These are phyloP conservation scores for Periophthalmus magnuspinnatus DNA, from an alignment of 2,797 vertebrate genomes.

Conservation along the genomic window DNA sequence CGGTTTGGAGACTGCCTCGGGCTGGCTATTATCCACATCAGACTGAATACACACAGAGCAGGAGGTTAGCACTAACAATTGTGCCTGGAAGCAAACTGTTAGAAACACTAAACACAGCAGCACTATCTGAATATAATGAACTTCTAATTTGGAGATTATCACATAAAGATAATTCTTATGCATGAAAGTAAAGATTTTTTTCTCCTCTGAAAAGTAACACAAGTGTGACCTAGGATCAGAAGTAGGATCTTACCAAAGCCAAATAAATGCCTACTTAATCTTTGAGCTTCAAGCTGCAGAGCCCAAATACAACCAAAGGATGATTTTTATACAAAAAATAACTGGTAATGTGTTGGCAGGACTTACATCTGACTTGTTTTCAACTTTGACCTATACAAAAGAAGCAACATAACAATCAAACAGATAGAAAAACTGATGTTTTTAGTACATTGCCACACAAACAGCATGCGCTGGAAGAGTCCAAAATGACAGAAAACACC, in stretches of 20 bases:
- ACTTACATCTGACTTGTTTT: conserved; percentile 91
- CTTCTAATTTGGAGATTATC: background rate
- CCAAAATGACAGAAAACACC: conserved; percentile 12
- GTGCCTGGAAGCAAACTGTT: conserved; percentile 16
- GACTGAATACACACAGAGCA: conserved; percentile 75
- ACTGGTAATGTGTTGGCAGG: conserved; percentile 28
- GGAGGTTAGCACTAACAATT: conserved; percentile 33
- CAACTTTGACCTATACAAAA: conserved; percentile 89
- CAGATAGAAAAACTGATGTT: conserved; percentile 16
- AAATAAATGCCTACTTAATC: background rate
- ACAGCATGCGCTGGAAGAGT: conserved; percentile 24
- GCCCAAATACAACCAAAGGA: background rate
- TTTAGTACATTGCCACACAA: conserved; percentile 11
- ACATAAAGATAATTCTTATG: background rate
- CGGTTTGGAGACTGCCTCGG: conserved; percentile 49
- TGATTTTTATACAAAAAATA: background rate
- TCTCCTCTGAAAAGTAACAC: background rate
- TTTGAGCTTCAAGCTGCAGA: background rate
- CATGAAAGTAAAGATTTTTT: background rate
- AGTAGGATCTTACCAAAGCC: background rate
- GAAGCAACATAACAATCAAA: conserved; percentile 59
- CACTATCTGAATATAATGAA: background rate
- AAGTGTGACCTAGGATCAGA: background rate
- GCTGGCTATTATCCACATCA: conserved; percentile 71
- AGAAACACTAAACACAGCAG: conserved; percentile 8